Percentiles rank a stretch among this genome's conserved stretches.
Conservation (phyloP, 2,888 invertebrate genomes). For the Protophormia terraenovae region DNA sequence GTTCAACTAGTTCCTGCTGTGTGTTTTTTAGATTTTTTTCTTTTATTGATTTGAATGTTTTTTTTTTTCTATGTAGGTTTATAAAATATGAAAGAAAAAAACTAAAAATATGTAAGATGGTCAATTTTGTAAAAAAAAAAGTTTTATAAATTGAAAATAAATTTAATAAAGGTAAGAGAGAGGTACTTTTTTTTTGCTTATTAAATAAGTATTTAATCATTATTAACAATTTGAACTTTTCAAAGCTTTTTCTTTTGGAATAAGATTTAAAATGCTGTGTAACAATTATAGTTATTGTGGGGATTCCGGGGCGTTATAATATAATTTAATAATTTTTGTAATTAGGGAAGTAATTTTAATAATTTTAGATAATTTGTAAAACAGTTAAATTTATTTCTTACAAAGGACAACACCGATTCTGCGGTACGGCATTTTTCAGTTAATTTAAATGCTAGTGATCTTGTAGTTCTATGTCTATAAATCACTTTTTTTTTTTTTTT, state of each 20-base stretch:
- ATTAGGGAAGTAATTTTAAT: too few species aligned
- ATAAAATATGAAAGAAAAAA: too few species aligned
- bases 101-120: constrained; percentile 9
- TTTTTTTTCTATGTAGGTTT: too few species aligned
- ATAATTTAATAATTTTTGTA: too few species aligned
- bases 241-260: background rate
- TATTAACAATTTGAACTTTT: background rate
- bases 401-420: too few species aligned
- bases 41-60: constrained; percentile 25
- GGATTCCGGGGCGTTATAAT: background rate
- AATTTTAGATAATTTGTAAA: too few species aligned
- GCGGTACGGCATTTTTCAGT: too few species aligned
- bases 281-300: background rate
- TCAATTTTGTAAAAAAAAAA: constrained; percentile 10
- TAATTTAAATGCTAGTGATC: too few species aligned
- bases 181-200: background rate
- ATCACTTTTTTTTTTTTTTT: too few species aligned
- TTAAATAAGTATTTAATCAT: background rate
- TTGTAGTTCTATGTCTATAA: too few species aligned
- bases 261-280: background rate
- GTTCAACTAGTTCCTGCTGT: constrained; percentile 25
- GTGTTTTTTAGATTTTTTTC: background rate
- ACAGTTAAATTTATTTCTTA: too few species aligned
- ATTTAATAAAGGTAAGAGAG: background rate
- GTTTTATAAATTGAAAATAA: background rate